Evolutionary conservation across 2,888 invertebrate species (phyloP).

Genomic region (Ectemnius cavifrons): DNA sequence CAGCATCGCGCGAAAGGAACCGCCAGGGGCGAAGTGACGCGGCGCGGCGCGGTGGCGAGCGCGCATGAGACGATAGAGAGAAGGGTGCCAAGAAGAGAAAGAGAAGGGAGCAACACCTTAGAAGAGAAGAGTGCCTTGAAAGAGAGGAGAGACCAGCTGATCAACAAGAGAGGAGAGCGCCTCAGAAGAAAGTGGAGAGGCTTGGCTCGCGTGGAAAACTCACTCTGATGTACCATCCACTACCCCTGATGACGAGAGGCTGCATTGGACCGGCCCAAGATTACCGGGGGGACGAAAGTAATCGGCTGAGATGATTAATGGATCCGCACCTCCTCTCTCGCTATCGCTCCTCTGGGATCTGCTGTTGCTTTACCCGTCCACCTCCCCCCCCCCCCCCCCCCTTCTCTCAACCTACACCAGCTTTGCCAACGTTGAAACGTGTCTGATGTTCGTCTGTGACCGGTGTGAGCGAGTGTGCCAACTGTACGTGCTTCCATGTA

Average conservation of each 20-base stretch:
- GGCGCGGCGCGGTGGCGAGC: background rate
- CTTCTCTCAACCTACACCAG: no score
- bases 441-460: background rate
- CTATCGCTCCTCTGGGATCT: constrained; percentile 24
- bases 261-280: constrained; percentile 48
- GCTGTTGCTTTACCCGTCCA: no score
- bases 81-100: background rate
- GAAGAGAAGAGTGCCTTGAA: constrained; percentile 14
- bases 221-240: no score
- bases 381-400: no score
- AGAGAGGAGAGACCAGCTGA: no score
- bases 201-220: no score
- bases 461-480: no score
- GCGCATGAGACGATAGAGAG: no score
- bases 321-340: constrained; percentile 43
- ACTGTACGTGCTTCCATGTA: no score
- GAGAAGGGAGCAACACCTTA: constrained; percentile 9
- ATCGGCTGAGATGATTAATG: constrained; percentile 70
- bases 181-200: background rate
- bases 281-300: constrained; percentile 65
- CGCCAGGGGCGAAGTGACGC: constrained; percentile 20
- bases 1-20: background rate
- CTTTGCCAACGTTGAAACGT: background rate
- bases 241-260: constrained; percentile 18
- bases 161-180: constrained; percentile 10